phyloP scores from a whole-genome alignment of 2,888 invertebrate species.

The Drosophila cracens region DNA sequence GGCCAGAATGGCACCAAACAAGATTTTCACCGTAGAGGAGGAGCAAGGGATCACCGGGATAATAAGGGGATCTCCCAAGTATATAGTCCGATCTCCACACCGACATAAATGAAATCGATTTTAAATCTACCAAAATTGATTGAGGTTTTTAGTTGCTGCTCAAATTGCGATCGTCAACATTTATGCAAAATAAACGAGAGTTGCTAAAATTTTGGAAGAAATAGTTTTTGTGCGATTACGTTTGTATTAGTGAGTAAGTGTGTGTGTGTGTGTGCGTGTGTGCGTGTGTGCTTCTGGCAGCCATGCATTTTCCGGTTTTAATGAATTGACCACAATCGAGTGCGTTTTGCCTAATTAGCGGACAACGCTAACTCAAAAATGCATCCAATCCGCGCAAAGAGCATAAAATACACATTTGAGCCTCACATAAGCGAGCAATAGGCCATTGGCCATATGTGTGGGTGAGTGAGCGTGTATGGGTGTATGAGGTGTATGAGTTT shows the following conservation, averaged over 20 bases:
- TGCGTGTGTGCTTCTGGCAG: slow-evolving; percentile 20
- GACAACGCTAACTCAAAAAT: slow-evolving; percentile 38
- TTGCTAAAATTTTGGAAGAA: slow-evolving; percentile 26
- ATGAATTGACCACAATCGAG: slow-evolving; percentile 81
- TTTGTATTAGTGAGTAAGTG: slow-evolving; percentile 6
- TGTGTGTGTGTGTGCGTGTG: neutral
- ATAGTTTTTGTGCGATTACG: neutral
- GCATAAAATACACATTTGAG: slow-evolving; percentile 69
- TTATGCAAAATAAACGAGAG: slow-evolving; percentile 18
- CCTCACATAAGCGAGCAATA: slow-evolving; percentile 23
- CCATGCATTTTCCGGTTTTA: slow-evolving; percentile 71
- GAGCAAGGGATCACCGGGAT: no score
- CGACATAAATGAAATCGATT: slow-evolving; percentile 3
- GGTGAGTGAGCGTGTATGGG: neutral
- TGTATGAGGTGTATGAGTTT: slow-evolving; percentile 1
- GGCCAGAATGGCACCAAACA: no score
- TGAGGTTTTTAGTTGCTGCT: slow-evolving; percentile 37
- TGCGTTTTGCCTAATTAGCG: slow-evolving; percentile 81
- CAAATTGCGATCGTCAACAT: slow-evolving; percentile 30
- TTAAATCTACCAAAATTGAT: slow-evolving; percentile 33
- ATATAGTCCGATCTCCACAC: neutral
- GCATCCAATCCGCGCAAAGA: slow-evolving; percentile 56
- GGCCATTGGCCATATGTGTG: slow-evolving; percentile 24
- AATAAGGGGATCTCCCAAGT: no score
- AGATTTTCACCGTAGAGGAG: no score